Percentiles rank a stretch among this genome's conserved stretches.
phyloP scores from a whole-genome alignment of 2,888 invertebrate species.

The Drosophila subquinaria region DNA sequence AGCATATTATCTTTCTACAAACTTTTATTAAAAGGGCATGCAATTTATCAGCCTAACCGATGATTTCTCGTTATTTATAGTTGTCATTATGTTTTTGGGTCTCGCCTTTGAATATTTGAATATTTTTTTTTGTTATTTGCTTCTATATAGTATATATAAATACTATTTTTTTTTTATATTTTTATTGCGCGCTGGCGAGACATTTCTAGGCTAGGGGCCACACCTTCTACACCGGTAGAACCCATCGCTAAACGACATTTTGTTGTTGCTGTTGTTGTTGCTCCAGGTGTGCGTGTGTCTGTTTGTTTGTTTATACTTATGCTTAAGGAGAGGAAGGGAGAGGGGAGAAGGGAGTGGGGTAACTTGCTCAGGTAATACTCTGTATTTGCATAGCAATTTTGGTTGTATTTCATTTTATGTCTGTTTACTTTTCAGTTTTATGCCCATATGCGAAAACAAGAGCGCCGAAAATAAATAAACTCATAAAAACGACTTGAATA shows the following conservation, averaged over 20 bases:
- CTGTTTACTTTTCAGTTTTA: constrained; percentile 77
- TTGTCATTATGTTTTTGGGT: constrained; percentile 51
- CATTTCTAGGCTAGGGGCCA: constrained; percentile 36
- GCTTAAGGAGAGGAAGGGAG: neutral
- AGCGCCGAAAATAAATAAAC: constrained; percentile 65
- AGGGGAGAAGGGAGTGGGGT: neutral
- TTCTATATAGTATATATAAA: neutral
- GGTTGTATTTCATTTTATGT: constrained; percentile 66
- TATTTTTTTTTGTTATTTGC: constrained; percentile 18
- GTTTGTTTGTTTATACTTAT: neutral
- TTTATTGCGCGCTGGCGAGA: constrained; percentile 67
- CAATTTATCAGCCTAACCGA: constrained; percentile 44
- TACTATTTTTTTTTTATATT: constrained; percentile 27
- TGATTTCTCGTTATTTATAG: constrained; percentile 57
- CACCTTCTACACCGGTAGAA: constrained; percentile 36
- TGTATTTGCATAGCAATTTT: constrained; percentile 76
- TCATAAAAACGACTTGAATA: constrained; percentile 48
- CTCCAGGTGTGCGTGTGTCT: constrained; percentile 54
- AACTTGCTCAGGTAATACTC: constrained; percentile 57
- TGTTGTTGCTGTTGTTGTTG: constrained; percentile 11
- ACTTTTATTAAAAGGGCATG: constrained; percentile 7
- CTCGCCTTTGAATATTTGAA: constrained; percentile 60
- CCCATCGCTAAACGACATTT: constrained; percentile 55
- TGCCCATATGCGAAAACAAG: constrained; percentile 77
- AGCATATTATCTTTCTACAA: too few species aligned